These are phyloP conservation scores for Phyllotreta cruciferae DNA, from an alignment of 2,888 invertebrate species.

Conservation along the genomic window DNA sequence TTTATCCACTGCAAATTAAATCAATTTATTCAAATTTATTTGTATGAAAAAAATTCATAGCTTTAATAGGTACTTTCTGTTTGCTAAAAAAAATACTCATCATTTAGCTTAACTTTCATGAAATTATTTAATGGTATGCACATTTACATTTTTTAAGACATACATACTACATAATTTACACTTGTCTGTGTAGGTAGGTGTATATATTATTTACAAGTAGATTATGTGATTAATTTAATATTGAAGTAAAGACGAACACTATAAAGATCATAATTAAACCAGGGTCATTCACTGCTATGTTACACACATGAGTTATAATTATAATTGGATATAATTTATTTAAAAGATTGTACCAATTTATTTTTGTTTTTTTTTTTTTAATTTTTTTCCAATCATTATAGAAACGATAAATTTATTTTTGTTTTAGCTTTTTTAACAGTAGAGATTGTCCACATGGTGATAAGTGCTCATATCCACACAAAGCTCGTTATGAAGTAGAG, in stretches of 20 bases:
- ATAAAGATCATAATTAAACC: no score
- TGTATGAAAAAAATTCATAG: not conserved
- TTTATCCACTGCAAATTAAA: not conserved
- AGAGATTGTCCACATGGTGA: slow-evolving; percentile 40
- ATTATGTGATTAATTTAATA: no score
- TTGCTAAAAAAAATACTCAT: no score
- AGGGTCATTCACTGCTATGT: no score
- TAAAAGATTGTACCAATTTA: no score
- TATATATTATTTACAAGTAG: no score
- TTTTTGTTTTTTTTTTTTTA: not conserved
- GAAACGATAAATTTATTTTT: not conserved
- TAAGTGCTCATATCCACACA: slow-evolving; percentile 41
- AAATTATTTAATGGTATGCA: not conserved
- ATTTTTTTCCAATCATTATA: no score
- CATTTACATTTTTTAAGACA: not conserved
- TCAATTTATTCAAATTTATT: not conserved
- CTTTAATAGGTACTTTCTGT: no score
- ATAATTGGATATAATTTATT: no score
- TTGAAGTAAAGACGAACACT: no score
- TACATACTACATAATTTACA: not conserved
- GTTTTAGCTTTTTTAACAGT: slow-evolving; percentile 42
- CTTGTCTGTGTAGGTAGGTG: not conserved
- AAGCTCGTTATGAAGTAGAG: slow-evolving; percentile 42
- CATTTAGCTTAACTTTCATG: not conserved
- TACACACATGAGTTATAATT: no score